Evolutionary conservation across 2,888 invertebrate genomes (phyloP), one percentile per base, ranked within the genome.

Genomic region (Rhagophthalmus giganteus): DNA sequence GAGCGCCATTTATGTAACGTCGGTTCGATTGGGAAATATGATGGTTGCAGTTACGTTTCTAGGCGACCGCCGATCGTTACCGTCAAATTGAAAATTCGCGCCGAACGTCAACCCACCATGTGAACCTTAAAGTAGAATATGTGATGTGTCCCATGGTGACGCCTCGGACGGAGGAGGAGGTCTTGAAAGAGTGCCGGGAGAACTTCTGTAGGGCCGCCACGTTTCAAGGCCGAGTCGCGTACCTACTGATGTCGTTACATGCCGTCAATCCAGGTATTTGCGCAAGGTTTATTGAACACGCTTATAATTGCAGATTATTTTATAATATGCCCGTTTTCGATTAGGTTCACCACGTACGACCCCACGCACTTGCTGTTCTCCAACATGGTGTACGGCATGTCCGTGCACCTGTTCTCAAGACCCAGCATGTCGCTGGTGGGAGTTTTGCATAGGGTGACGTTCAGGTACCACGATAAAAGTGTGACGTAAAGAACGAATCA

Each of bases 201-300:
- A 60, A 62, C 35, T 61, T 59, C 45, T 64, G 61, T 39, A 25
- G 61, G 14, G 63, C 64, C 1, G 71, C 73, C 6, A 54, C 60
- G 20, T 49, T 69, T 2, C 74, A 74, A 57, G 73, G 74, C 11
- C 58, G 72, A 12, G 28, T 70, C 7, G 66, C 71, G 5, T 74
- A 73, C 54, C 61, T 69, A 7, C 38, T 73, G 28, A 73, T 74
- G 73, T 74, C 74, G 2, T 42, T 73, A 24, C 67, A 73, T 54
- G 68, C 66, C 5, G 66, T 68, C 2, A 70, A 70, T 59, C 69
- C 71, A 2, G 8, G 34, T 3, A 58, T 71, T 31, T 48, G 69
- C 10, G 57, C 57, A 41, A 61, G 60, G 70, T n/a, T n/a, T n/a
- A n/a, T n/a, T n/a, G n/a, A n/a, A n/a, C n/a, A n/a, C n/a, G n/a